Evolutionary conservation across 2,113 vertebrate genomes (phyloP).

Genomic region (Alectura lathami): DNA sequence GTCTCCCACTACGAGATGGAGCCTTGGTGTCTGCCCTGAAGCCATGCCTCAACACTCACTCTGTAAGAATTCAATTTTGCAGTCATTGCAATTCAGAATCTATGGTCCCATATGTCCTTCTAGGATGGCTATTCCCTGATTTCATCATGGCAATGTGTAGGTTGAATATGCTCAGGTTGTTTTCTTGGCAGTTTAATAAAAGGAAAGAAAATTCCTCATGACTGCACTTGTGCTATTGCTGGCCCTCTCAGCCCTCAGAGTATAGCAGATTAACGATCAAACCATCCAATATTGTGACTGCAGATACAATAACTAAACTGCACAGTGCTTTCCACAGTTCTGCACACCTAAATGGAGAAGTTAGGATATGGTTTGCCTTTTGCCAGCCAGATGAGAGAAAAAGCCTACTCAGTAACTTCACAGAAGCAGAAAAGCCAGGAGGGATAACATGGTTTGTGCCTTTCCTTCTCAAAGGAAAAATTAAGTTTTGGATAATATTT

Average conservation of each 20-base stretch:
- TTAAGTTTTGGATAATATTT: not conserved
- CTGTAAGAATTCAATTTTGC: slow-evolving; percentile 33
- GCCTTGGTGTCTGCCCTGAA: not conserved
- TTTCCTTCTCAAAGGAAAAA: not conserved
- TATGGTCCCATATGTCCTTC: not conserved
- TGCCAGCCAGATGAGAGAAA: not conserved
- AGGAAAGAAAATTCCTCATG: not conserved
- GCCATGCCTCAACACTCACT: not conserved
- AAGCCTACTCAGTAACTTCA: not conserved
- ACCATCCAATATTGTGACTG: not conserved
- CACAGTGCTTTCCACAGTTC: not conserved
- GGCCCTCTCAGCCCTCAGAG: not conserved
- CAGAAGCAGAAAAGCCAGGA: not conserved
- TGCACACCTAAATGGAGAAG: not conserved
- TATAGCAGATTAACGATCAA: not conserved
- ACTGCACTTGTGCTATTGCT: not conserved
- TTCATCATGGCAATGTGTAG: not conserved
- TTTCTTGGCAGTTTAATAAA: slow-evolving; percentile 14
- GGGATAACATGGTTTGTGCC: not conserved
- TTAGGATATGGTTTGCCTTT: not conserved
- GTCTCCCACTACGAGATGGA: slow-evolving; percentile 5
- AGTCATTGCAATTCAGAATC: not conserved
- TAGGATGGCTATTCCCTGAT: not conserved
- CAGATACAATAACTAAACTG: not conserved
- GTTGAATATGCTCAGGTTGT: not conserved